Base-by-base conservation (phyloP, 2,888 invertebrate genomes). In the Apamea crenata region DNA sequence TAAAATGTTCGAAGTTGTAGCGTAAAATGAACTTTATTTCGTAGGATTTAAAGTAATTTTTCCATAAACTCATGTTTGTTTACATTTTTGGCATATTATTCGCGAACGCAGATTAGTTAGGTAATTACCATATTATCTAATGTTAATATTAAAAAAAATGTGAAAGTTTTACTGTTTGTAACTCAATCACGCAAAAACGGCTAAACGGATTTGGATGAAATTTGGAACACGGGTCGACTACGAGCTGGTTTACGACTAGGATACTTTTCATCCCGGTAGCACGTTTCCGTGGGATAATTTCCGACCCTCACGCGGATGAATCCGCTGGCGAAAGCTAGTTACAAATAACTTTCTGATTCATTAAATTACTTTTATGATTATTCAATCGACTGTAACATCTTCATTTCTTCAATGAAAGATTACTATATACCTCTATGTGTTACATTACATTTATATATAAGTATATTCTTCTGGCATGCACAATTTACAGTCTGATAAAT, bases 401-500 rank as follows among this genome's bases (percentile, higher is more conserved):
- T 63, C 21, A 40, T 29, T 69, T 36, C 56, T 63, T 63, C 21
- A 40, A 36, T 69, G 7, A 59, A 47, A 29, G 25, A 40, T 75
- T 56, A 63, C 12, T n/a, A n/a, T 32, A 6, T 70, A 25, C 4
- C 18, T 29, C 25, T 65, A 25, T 29, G 47, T 25, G n/a, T n/a
- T n/a, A n/a, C n/a, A 32, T 32, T 53, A 65, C 53, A 21, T 53
- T n/a, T 53, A 53, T 40, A 5, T 36, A n/a, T 59, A 44, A 36
- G 32, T 56, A 53, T 50, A 67, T 74, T 61, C 66, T 86, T 77
- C 77, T 73, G 77, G 74, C 67, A 65, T 67, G n/a, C 65, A 76
- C 53, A 76, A 77, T 69, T 59, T 74, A 74, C 82, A 84, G 79
- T 82, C 68, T 63, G 61, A 63, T 78, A 47, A 50, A 69, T 63